A percentile compares a stretch with the other conserved stretches of the same genome.
phyloP scores from a whole-genome alignment of 1,140 invertebrate genomes.

The Cepaea nemoralis region DNA sequence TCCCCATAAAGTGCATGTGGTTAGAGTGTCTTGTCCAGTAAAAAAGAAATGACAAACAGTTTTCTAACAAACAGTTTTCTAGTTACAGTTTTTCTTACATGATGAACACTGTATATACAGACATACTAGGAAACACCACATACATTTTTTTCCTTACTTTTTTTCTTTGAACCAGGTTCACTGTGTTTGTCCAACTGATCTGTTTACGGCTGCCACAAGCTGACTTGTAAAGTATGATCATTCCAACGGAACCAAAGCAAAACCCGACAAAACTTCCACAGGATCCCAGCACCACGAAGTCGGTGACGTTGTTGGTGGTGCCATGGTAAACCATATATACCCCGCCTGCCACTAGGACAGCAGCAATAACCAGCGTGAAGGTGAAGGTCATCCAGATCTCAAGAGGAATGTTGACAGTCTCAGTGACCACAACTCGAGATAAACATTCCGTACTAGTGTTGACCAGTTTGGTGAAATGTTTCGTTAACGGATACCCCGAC shows the following conservation, averaged over 20 bases:
- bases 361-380: slow-evolving; percentile 14
- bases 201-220: not conserved
- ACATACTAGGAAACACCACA: not conserved
- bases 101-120: too few relatives aligned
- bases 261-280: not conserved
- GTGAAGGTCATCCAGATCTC: slow-evolving; percentile 10
- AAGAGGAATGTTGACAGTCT: not conserved
- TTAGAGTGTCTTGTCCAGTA: too few relatives aligned
- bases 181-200: not conserved
- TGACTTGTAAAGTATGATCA: not conserved
- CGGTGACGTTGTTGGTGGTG: not conserved
- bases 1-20: too few relatives aligned
- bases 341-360: slow-evolving; percentile 5
- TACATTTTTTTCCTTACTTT: not conserved
- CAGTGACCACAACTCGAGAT: not conserved
- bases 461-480: not conserved
- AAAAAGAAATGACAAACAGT: too few relatives aligned
- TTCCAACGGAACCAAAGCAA: not conserved
- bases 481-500: not conserved
- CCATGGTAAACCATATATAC: not conserved
- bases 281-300: slow-evolving; percentile 17
- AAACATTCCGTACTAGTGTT: not conserved
- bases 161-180: not conserved
- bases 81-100: too few relatives aligned
- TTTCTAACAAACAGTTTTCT: too few relatives aligned